phyloP scores from a whole-genome alignment of 2,888 invertebrate genomes.

The Tipula helvola region DNA sequence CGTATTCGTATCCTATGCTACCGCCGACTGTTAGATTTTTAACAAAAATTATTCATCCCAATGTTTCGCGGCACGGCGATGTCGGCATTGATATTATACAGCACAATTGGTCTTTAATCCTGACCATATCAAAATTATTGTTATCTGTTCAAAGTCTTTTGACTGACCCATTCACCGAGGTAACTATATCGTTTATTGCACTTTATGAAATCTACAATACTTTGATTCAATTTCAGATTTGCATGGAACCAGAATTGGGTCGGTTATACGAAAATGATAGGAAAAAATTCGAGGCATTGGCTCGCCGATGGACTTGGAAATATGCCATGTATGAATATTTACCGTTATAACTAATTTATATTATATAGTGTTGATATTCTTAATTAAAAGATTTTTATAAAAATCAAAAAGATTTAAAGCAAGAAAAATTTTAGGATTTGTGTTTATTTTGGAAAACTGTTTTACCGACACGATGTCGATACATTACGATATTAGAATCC shows the following conservation, averaged over 20 bases:
- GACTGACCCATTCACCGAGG: constrained; percentile 80
- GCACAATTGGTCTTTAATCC: constrained; percentile 91
- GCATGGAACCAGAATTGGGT: constrained; percentile 81
- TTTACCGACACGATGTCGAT: neutral
- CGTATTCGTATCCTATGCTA: constrained; percentile 72
- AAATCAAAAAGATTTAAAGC: neutral
- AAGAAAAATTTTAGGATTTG: too few species aligned
- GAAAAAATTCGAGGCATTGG: constrained; percentile 63
- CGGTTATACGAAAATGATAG: constrained; percentile 63
- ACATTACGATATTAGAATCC: neutral
- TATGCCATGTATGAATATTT: constrained; percentile 74
- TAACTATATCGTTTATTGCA: constrained; percentile 24
- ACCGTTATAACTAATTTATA: constrained; percentile 22
- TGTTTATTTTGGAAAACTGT: too few species aligned
- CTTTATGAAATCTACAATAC: neutral
- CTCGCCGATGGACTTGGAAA: constrained; percentile 79
- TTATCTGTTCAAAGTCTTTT: constrained; percentile 78
- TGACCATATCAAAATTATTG: constrained; percentile 80
- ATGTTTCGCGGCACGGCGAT: constrained; percentile 89
- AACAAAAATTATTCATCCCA: constrained; percentile 88
- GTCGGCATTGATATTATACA: constrained; percentile 92
- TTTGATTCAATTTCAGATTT: constrained; percentile 42
- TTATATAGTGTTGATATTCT: neutral
- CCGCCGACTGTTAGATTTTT: constrained; percentile 87
- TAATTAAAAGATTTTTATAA: neutral